Evolutionary conservation across 2,797 vertebrate species (phyloP), one percentile per base, ranked within the genome.

Genomic region (Tympanoctomys barrerae): DNA sequence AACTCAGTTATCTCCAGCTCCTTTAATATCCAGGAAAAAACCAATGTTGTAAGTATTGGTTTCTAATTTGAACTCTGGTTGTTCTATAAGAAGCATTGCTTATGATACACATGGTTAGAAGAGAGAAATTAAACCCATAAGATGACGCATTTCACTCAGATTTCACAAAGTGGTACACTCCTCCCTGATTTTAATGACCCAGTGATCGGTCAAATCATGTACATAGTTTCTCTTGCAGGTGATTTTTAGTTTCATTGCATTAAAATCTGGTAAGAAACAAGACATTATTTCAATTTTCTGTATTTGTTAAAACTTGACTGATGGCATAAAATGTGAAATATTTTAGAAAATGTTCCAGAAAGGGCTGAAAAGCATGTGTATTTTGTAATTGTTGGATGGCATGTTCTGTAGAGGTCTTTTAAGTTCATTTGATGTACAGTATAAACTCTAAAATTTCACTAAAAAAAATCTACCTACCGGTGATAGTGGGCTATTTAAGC

Each of bases 131-230:
- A 71, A 89, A 88, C 42, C 26, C 61, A 86, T 14, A 26, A 75
- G 61, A 82, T 54, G 16, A 89, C 14, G 42, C 36, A 81, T 73
- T 92, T n/a, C 81, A 94, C 31, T 33, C 7, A 70, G n/a, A 81
- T 68, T 81, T 89, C 46, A 66, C 61, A 90, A 95, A 89, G 90
- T 68, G 10, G 57, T n/a, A 75, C 71, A 89, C 57, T 79, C 10
- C 10, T 73, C 70, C 21, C 39, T 73, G 9, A 24, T 73, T 68
- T 42, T 39, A 73, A 73, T 24, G 70, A 71, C 36, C 68, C n/a
- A 71, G 70, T 24, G 70, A 73, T 42, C 70, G 22, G 22, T 39
- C 70, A 42, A 73, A 73, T 39, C 21, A 42, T 24, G 36, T 71
- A 71, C 70, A 68, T n/a, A 73, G 36, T 42, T 68, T 73, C 22